A percentile compares a stretch with the other conserved stretches of the same genome.
Evolutionary conservation across 2,888 invertebrate genomes (phyloP).

Genomic region (Papilio gigon): DNA sequence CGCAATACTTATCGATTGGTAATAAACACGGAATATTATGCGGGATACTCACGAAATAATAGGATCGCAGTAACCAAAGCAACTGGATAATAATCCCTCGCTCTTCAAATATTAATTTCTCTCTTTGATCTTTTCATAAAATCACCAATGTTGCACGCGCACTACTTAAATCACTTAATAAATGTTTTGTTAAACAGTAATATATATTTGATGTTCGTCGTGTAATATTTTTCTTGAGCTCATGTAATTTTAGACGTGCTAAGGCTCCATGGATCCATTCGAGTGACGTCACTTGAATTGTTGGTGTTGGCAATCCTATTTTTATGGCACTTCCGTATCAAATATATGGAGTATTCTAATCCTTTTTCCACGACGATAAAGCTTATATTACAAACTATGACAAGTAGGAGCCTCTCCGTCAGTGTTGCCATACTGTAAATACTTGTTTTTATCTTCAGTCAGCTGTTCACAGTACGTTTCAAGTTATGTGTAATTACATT

Average conservation of each 20-base stretch:
- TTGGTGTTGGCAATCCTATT: slow-evolving; percentile 83
- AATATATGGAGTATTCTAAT: slow-evolving; percentile 57
- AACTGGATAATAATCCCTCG: slow-evolving; percentile 51
- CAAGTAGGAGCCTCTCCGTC: slow-evolving; percentile 52
- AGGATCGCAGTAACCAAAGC: slow-evolving; percentile 66
- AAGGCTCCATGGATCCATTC: slow-evolving; percentile 64
- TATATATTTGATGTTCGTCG: slow-evolving; percentile 62
- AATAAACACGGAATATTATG: slow-evolving; percentile 56
- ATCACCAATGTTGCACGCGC: slow-evolving; percentile 43
- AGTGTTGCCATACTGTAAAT: slow-evolving; percentile 61
- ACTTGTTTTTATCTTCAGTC: slow-evolving; percentile 37
- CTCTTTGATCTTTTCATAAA: slow-evolving; percentile 21
- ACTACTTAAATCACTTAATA: slow-evolving; percentile 64
- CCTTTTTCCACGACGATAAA: slow-evolving; percentile 58
- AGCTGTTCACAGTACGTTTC: slow-evolving; percentile 19
- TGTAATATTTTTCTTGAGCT: slow-evolving; percentile 69
- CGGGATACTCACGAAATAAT: slow-evolving; percentile 73
- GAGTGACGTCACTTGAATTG: slow-evolving; percentile 80
- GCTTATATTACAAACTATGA: slow-evolving; percentile 61
- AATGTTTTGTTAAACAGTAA: slow-evolving; percentile 56
- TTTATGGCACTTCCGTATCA: slow-evolving; percentile 75
- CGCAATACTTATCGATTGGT: slow-evolving; percentile 61
- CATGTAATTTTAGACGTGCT: slow-evolving; percentile 76
- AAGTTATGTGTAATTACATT: background rate
- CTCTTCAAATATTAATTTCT: slow-evolving; percentile 32